Evolutionary conservation across 2,888 invertebrate genomes (phyloP).

Genomic region (Papilio gigon): DNA sequence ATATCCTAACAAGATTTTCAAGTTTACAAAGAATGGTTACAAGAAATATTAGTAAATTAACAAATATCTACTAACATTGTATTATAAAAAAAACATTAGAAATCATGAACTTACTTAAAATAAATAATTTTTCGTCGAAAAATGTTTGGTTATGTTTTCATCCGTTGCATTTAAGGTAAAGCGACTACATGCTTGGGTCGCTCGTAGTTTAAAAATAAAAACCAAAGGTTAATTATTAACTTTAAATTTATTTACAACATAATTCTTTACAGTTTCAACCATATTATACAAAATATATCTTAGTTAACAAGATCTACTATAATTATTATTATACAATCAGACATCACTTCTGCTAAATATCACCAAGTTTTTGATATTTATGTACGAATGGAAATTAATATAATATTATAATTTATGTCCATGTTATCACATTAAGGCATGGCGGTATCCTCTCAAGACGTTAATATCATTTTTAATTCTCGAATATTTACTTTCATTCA

Average conservation of each 20-base stretch:
- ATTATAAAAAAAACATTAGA: no score
- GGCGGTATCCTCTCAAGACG: conserved; percentile 55
- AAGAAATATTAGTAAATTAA: no score
- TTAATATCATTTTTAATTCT: conserved; percentile 38
- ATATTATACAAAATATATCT: conserved; percentile 81
- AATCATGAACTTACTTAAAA: no score
- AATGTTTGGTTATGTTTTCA: not conserved
- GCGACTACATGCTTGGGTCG: not conserved
- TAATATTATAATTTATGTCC: conserved; percentile 55
- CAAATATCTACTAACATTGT: no score
- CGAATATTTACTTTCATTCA: conserved; percentile 35
- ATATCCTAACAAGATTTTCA: no score
- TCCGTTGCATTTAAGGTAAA: no score
- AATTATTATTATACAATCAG: conserved; percentile 79
- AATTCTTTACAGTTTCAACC: conserved; percentile 81
- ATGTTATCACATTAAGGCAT: conserved; percentile 76
- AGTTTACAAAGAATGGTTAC: no score
- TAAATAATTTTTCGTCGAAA: not conserved
- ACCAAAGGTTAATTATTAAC: conserved; percentile 63
- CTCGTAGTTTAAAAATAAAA: conserved; percentile 47
- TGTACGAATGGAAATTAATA: conserved; percentile 66
- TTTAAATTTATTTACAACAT: conserved; percentile 81
- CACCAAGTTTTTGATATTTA: conserved; percentile 64
- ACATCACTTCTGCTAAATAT: conserved; percentile 70
- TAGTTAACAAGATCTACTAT: conserved; percentile 77